These are phyloP conservation scores for Diglossa cyanea DNA, from an alignment of 2,797 vertebrate genomes.

Conservation along the genomic window DNA sequence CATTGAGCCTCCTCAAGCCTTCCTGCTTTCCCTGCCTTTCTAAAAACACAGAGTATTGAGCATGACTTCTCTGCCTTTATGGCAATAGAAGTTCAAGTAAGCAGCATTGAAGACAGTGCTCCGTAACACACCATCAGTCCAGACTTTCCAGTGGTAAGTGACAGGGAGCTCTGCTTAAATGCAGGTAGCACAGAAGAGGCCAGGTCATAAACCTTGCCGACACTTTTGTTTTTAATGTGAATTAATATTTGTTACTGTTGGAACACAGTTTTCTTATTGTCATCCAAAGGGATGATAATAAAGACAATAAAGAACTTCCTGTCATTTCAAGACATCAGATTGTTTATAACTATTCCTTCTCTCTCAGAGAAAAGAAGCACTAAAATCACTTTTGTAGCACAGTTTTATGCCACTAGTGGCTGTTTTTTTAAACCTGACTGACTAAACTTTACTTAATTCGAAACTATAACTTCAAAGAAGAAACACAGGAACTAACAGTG, in stretches of 20 bases:
- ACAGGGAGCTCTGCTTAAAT: neutral
- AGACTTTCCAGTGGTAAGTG: neutral
- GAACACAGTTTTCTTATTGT: neutral
- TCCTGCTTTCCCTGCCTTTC: neutral
- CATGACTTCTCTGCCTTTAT: neutral
- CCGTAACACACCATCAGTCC: accelerated
- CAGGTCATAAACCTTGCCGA: neutral
- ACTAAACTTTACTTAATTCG: neutral
- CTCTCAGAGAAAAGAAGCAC: neutral
- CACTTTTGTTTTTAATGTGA: neutral
- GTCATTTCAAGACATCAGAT: neutral
- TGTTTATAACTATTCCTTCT: neutral
- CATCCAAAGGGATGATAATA: neutral
- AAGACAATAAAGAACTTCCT: neutral
- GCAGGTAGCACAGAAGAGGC: neutral
- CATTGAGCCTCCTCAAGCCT: neutral
- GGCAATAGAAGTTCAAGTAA: neutral
- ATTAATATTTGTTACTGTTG: neutral
- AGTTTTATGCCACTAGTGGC: neutral
- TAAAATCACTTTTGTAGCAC: neutral
- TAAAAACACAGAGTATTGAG: neutral
- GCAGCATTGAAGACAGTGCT: accelerated
- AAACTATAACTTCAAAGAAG: neutral
- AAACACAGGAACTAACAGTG: neutral
- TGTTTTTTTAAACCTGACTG: neutral